phyloP scores from a whole-genome alignment of 2,113 vertebrate genomes.

The Tragelaphus scriptus region DNA sequence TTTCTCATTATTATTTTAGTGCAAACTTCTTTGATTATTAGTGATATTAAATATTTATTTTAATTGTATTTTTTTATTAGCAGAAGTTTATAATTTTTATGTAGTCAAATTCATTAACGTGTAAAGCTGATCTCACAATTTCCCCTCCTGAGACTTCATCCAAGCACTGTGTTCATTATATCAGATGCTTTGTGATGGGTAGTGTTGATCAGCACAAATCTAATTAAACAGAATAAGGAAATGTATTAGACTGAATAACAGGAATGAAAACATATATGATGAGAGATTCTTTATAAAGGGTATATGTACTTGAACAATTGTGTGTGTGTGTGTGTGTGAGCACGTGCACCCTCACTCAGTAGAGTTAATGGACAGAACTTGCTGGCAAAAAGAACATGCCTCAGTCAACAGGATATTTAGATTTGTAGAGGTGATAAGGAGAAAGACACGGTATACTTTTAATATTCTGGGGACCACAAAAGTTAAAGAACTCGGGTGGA shows the following conservation, averaged over 20 bases:
- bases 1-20: neutral
- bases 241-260: neutral
- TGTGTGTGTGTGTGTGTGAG: neutral
- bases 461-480: neutral
- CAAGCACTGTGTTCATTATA: neutral
- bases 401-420: neutral
- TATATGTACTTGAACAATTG: neutral
- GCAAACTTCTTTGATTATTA: neutral
- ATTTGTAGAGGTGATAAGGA: neutral
- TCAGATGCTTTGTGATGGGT: neutral
- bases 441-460: neutral
- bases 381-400: neutral
- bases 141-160: neutral
- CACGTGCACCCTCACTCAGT: neutral
- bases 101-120: neutral
- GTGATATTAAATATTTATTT: conserved; percentile 28
- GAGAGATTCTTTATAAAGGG: neutral
- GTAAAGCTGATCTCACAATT: neutral
- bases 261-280: neutral
- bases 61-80: neutral
- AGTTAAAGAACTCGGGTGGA: neutral
- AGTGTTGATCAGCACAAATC: neutral
- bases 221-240: neutral
- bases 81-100: neutral
- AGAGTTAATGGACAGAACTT: neutral